Evolutionary conservation across 2,888 invertebrate species (phyloP).

Genomic region (Drosophila emarginata): DNA sequence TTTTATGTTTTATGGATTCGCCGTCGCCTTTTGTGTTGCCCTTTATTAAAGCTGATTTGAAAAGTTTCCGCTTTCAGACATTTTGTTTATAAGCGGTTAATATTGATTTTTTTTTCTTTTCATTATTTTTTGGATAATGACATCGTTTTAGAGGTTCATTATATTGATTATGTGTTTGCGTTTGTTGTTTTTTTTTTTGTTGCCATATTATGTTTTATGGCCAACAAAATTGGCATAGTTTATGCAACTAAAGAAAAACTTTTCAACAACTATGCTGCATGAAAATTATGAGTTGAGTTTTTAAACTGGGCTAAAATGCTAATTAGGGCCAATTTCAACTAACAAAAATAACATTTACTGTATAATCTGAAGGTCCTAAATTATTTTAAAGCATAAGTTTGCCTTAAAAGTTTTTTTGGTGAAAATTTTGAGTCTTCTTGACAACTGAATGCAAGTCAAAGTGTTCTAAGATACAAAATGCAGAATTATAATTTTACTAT

Average conservation of each 20-base stretch:
- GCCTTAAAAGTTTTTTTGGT: background rate
- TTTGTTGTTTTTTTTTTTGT: background rate
- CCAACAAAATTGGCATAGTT: constrained; percentile 6
- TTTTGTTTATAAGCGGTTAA: constrained; percentile 40
- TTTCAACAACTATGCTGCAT: background rate
- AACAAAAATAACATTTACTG: background rate
- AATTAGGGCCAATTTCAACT: background rate
- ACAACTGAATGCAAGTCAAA: too few relatives aligned
- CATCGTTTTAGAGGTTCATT: constrained; percentile 32
- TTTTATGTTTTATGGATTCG: constrained; percentile 17
- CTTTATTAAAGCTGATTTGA: constrained; percentile 62
- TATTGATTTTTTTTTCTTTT: constrained; percentile 23
- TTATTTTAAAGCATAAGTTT: background rate
- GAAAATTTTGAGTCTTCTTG: background rate
- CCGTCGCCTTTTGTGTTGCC: constrained; percentile 32
- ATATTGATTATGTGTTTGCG: constrained; percentile 28
- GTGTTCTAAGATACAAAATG: too few relatives aligned
- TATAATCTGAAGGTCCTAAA: too few relatives aligned
- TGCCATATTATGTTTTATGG: constrained; percentile 23
- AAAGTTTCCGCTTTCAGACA: constrained; percentile 48
- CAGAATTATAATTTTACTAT: too few relatives aligned
- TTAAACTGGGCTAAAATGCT: background rate
- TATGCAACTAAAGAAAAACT: background rate
- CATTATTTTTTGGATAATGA: constrained; percentile 20
- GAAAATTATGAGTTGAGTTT: background rate